These are phyloP conservation scores for Brachypterus glaber DNA, from an alignment of 2,888 invertebrate species.

Conservation along the genomic window DNA sequence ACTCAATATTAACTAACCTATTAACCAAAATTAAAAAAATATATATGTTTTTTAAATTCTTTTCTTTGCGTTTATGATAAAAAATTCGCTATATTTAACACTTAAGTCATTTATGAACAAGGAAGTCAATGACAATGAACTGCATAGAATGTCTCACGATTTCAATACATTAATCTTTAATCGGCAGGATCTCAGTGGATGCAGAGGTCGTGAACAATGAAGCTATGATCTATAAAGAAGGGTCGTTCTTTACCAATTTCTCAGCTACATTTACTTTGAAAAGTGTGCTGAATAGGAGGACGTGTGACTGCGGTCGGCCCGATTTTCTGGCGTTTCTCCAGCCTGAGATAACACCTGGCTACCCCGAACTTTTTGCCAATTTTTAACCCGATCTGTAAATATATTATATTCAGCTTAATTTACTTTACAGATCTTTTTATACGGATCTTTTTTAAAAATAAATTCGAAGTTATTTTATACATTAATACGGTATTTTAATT, in stretches of 20 bases:
- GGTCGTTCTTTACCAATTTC: slow-evolving; percentile 43
- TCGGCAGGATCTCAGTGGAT: slow-evolving; percentile 34
- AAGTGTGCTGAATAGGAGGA: slow-evolving; percentile 38
- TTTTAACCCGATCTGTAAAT: not conserved
- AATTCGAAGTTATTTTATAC: too few species aligned
- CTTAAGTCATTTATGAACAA: too few species aligned
- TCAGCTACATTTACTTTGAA: slow-evolving; percentile 43
- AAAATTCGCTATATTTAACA: too few species aligned
- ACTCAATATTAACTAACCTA: too few species aligned
- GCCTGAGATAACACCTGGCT: slow-evolving; percentile 28
- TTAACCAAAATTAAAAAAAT: too few species aligned
- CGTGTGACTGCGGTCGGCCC: slow-evolving; percentile 25
- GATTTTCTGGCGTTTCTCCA: slow-evolving; percentile 26
- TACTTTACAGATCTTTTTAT: too few species aligned
- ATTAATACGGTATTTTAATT: too few species aligned
- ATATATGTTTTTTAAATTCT: too few species aligned
- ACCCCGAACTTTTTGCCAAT: slow-evolving; percentile 1
- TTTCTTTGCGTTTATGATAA: too few species aligned
- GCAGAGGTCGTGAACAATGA: slow-evolving; percentile 34
- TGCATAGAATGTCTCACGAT: too few species aligned
- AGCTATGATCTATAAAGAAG: slow-evolving; percentile 40
- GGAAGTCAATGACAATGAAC: slow-evolving; percentile 30
- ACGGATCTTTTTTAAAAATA: too few species aligned
- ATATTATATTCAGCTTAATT: slow-evolving; percentile 6
- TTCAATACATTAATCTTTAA: slow-evolving; percentile 40